Evolutionary conservation across 2,113 vertebrate species (phyloP).

Genomic region (Psilopsiagon aymara): DNA sequence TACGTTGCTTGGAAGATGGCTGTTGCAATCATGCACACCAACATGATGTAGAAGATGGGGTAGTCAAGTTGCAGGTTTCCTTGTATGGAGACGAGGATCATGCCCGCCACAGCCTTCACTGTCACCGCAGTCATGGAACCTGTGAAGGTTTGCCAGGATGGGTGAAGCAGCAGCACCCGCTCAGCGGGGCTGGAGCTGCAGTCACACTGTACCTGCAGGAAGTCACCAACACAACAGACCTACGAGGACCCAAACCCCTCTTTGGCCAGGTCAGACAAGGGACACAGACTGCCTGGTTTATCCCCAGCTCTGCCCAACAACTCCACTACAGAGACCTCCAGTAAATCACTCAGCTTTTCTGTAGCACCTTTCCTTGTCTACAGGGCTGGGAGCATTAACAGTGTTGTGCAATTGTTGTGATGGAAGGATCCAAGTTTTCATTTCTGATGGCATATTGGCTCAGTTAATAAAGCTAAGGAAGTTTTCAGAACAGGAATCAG

Average conservation of each 20-base stretch:
- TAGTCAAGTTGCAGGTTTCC: conserved; percentile 87
- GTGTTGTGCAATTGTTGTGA: not conserved
- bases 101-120: conserved; percentile 92
- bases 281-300: not conserved
- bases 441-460: not conserved
- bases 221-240: not conserved
- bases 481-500: not conserved
- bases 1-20: conserved; percentile 90
- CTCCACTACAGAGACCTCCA: not conserved
- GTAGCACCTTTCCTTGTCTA: not conserved
- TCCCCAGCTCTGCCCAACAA: not conserved
- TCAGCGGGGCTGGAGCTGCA: not conserved
- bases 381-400: not conserved
- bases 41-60: conserved; percentile 95
- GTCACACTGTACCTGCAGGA: accelerated
- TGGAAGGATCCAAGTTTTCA: not conserved
- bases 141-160: conserved; percentile 27
- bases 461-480: not conserved
- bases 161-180: not conserved
- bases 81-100: conserved; percentile 87
- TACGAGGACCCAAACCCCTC: not conserved
- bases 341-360: not conserved
- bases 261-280: not conserved
- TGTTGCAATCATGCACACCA: conserved; percentile 92
- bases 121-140: conserved; percentile 92